Base-by-base conservation (phyloP, 1,140 invertebrate species). In the Drosophila ohnishii region DNA sequence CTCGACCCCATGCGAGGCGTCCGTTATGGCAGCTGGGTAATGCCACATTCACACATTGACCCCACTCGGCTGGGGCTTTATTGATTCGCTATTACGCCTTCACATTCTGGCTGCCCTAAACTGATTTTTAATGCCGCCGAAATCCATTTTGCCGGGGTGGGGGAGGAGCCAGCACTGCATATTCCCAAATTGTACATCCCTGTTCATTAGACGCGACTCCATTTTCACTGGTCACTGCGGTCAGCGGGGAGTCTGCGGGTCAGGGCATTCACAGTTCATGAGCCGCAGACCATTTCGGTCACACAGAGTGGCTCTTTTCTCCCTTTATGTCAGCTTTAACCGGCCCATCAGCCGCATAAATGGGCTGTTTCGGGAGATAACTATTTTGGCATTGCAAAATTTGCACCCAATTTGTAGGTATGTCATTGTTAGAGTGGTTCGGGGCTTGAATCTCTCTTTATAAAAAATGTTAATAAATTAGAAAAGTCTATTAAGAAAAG, bases 81-180 rank as follows among this genome's bases (percentile, higher is more conserved):
- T 84, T 79, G 78, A 80, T 85, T 84, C 64, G 51, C 64, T 57
- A 76, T 84, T 76, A 75, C 71, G 60, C 45, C 69, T 69, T 75
- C 42, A 40, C 74, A 77, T 77, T 75, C 35, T 53, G 59, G 59
- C 55, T 62, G 53, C 39, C 56, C 53, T 69, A 85, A 80, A 80
- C 73, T 58, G 81, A 76, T 80, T 85, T 85, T 79, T 72, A 85
- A 85, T 85, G 61, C 64, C 58, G 58, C 55, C 53, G n/a, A 59
- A 80, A 85, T 80, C 78, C 73, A 84, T 80, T 84, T 77, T 32
- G 60, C 25, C 35, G 39, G 25, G n/a, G 19, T 8, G 45, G 35
- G 4, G 28, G n/a, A 11, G 55, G 34, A 28, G 44, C 37, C 45
- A 50, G n/a, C 35, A 22, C 48, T 60, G 81, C 77, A 66, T 85